Evolutionary conservation across 2,797 vertebrate genomes (phyloP).

Genomic region (Melanotaenia boesemani): DNA sequence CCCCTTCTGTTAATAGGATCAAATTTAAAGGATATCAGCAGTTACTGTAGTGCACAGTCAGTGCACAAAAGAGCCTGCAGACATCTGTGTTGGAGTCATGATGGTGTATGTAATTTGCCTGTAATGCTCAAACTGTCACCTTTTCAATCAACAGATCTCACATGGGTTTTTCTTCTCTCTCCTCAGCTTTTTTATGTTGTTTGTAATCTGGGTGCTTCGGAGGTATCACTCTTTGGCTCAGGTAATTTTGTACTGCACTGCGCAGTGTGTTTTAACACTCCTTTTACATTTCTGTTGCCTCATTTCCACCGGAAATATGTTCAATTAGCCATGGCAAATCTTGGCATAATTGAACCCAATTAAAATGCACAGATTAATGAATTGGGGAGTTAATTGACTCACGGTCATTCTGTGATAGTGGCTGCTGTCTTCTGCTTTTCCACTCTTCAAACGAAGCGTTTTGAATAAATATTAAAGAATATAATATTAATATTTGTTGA

Average conservation of each 20-base stretch:
- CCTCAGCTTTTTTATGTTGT: constrained; percentile 87
- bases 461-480: constrained; percentile 13
- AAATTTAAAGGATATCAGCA: constrained; percentile 13
- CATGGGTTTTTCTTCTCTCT: constrained; percentile 39
- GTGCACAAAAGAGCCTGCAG: constrained; percentile 11
- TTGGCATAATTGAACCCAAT: constrained; percentile 70
- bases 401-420: constrained; percentile 59
- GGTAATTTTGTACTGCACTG: constrained; percentile 69
- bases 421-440: constrained; percentile 22
- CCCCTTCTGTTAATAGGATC: neutral
- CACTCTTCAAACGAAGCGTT: constrained; percentile 32
- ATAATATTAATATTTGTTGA: constrained; percentile 9
- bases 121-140: constrained; percentile 16
- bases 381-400: constrained; percentile 69
- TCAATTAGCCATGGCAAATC: constrained; percentile 71
- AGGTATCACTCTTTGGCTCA: constrained; percentile 90
- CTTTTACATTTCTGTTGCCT: constrained; percentile 55
- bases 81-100: constrained; percentile 8
- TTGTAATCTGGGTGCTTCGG: constrained; percentile 89
- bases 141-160: constrained; percentile 18
- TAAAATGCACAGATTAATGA: constrained; percentile 74
- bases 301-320: constrained; percentile 65
- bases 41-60: neutral
- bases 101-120: constrained; percentile 20
- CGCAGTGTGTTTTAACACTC: constrained; percentile 4